Evolutionary conservation across 2,888 invertebrate species (phyloP).

Genomic region (Ormyrus pomaceus): DNA sequence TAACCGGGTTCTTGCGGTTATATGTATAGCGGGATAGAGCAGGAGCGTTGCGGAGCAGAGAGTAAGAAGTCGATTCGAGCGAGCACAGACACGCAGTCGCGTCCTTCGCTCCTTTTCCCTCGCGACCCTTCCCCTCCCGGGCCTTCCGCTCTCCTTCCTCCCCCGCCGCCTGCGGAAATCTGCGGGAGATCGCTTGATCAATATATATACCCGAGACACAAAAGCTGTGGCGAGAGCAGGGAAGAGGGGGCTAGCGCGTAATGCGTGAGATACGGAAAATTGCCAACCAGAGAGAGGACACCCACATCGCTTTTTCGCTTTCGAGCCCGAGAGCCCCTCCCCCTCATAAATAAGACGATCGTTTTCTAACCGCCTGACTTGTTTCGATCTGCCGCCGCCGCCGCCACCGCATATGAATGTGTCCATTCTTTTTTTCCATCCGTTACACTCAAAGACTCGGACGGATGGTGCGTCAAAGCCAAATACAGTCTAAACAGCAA

Average conservation of each 20-base stretch:
- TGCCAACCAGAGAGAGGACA: background rate
- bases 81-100: constrained; percentile 27
- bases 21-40: background rate
- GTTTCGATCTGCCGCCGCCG: background rate
- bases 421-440: too few relatives aligned
- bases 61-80: constrained; percentile 30
- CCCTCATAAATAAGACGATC: constrained; percentile 27
- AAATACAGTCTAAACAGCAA: too few relatives aligned
- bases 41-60: background rate
- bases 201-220: constrained; percentile 24
- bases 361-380: background rate
- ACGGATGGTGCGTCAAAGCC: too few relatives aligned
- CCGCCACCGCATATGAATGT: background rate
- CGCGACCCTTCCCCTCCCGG: background rate
- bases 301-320: constrained; percentile 11
- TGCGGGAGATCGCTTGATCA: constrained; percentile 47
- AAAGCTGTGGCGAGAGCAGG: background rate
- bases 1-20: background rate
- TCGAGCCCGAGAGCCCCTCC: constrained; percentile 5
- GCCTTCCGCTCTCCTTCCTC: background rate
- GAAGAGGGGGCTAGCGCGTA: background rate
- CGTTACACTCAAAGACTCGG: too few relatives aligned
- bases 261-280: constrained; percentile 31
- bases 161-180: constrained; percentile 18
- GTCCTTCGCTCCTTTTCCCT: constrained; percentile 41